phyloP scores from a whole-genome alignment of 2,113 vertebrate genomes.

The Craseonycteris thonglongyai region DNA sequence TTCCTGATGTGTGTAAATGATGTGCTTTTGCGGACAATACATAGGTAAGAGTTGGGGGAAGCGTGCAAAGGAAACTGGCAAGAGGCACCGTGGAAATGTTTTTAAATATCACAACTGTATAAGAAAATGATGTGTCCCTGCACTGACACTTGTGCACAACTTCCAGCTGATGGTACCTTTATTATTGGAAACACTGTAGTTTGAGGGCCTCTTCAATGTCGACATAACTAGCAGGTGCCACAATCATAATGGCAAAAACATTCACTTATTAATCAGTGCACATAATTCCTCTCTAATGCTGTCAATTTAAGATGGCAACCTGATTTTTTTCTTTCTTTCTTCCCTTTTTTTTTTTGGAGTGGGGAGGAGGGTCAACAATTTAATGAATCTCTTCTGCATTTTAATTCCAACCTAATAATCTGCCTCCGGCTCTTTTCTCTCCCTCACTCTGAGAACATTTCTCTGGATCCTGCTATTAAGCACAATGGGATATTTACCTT shows the following conservation, averaged over 20 bases:
- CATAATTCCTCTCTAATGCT: constrained; percentile 83
- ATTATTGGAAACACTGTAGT: constrained; percentile 68
- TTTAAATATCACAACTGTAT: constrained; percentile 43
- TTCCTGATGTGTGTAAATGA: background rate
- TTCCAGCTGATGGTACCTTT: constrained; percentile 58
- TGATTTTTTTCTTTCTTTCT: constrained; percentile 76
- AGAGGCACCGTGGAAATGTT: constrained; percentile 32
- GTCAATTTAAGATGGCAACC: constrained; percentile 82
- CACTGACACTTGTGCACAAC: constrained; percentile 52
- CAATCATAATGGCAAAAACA: constrained; percentile 64
- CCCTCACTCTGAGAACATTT: constrained; percentile 67
- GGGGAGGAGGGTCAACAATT: constrained; percentile 83
- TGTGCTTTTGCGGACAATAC: background rate
- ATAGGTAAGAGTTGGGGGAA: background rate
- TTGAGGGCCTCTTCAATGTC: constrained; percentile 66
- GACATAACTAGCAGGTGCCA: constrained; percentile 68
- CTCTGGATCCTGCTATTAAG: constrained; percentile 72
- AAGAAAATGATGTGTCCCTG: constrained; percentile 51
- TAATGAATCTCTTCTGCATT: constrained; percentile 84
- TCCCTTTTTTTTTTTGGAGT: constrained; percentile 78
- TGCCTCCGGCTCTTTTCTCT: constrained; percentile 78
- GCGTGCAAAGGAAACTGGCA: background rate
- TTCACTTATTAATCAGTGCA: constrained; percentile 81
- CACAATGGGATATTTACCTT: constrained; percentile 74
- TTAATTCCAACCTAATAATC: constrained; percentile 83